A percentile compares a stretch with the other conserved stretches of the same genome.
Conservation (phyloP, 2,797 vertebrate species). For the Spondyliosoma cantharus region DNA sequence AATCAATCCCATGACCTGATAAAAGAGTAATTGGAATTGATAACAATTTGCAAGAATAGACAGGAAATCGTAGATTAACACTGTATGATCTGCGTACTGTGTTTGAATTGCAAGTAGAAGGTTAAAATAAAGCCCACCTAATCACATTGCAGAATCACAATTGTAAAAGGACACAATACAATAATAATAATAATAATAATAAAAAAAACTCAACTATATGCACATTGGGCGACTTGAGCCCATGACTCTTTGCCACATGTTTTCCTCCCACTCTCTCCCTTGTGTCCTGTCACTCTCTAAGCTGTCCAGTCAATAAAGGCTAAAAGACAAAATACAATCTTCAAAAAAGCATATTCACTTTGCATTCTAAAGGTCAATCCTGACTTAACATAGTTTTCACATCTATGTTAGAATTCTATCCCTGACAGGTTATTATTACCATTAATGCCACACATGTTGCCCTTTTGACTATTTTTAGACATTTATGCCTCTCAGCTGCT, state of each 20-base stretch:
- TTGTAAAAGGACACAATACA: neutral
- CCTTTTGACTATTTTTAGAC: conserved; percentile 31
- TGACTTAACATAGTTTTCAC: neutral
- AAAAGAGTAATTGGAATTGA: conserved; percentile 31
- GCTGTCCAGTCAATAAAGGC: no score
- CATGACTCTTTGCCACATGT: no score
- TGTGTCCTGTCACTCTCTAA: no score
- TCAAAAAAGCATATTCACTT: no score
- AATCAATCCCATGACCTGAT: conserved; percentile 26
- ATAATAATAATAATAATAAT: no score
- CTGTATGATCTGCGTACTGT: neutral
- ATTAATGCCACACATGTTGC: conserved; percentile 5
- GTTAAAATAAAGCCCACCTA: neutral
- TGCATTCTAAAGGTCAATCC: conserved; percentile 12
- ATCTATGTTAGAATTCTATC: neutral
- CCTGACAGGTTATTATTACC: neutral
- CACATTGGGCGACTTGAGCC: no score
- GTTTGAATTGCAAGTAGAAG: neutral
- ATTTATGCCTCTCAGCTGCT: conserved; percentile 12
- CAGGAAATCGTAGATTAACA: neutral
- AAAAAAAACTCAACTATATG: neutral
- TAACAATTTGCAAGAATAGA: conserved; percentile 1
- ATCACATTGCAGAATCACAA: neutral
- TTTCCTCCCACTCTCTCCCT: no score
- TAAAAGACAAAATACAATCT: neutral